phyloP scores from a whole-genome alignment of 2,113 vertebrate species.

The Tympanuchus pallidicinctus region DNA sequence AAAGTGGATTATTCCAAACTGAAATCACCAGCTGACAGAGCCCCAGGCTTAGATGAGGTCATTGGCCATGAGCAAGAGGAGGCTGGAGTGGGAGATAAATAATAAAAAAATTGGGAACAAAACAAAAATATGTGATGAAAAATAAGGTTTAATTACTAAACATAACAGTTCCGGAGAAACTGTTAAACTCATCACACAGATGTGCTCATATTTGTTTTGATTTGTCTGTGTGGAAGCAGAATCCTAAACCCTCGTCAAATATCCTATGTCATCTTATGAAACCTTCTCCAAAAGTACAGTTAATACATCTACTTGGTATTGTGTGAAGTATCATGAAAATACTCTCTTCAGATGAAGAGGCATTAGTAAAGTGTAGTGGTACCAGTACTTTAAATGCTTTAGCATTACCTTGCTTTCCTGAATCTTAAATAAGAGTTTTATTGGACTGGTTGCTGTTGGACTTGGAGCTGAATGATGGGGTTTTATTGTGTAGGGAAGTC shows the following conservation, averaged over 20 bases:
- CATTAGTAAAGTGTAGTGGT: background rate
- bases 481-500: background rate
- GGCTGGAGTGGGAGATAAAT: background rate
- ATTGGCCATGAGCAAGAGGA: background rate
- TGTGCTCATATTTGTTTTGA: background rate
- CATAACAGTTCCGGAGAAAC: background rate
- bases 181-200: background rate
- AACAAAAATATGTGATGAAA: constrained; percentile 10
- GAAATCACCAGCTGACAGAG: background rate
- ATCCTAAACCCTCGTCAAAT: background rate
- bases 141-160: background rate
- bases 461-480: background rate
- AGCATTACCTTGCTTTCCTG: background rate
- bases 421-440: background rate
- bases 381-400: background rate
- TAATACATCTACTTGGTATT: background rate
- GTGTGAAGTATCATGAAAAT: background rate
- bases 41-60: background rate
- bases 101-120: background rate
- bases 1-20: background rate
- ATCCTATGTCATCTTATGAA: background rate
- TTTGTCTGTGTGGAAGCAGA: background rate
- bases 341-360: background rate
- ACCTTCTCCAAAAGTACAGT: background rate
- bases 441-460: background rate